phyloP scores from a whole-genome alignment of 2,113 vertebrate species.

The Thunnus maccoyii region DNA sequence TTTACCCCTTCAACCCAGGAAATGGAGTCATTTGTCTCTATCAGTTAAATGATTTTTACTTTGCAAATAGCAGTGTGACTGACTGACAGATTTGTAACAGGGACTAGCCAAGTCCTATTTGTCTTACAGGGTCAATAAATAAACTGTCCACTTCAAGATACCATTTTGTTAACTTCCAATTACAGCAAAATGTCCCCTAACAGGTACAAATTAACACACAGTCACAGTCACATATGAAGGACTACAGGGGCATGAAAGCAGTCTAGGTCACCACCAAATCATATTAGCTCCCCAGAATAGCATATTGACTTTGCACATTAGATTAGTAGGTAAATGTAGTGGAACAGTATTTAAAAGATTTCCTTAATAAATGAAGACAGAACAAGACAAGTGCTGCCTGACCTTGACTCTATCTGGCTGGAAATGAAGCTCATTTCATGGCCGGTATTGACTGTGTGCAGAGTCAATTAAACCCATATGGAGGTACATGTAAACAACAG shows the following conservation, averaged over 20 bases:
- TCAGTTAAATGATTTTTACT: conserved; percentile 66
- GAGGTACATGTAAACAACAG: conserved; percentile 38
- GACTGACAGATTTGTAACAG: conserved; percentile 63
- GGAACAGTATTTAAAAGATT: conserved; percentile 61
- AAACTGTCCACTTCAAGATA: conserved; percentile 51
- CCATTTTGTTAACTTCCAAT: conserved; percentile 57
- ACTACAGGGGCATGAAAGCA: conserved; percentile 19
- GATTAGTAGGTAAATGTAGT: conserved; percentile 71
- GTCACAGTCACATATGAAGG: conserved; percentile 29
- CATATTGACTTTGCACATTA: conserved; percentile 77
- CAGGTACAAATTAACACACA: conserved; percentile 51
- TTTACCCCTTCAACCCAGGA: conserved; percentile 70
- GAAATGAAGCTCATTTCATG: conserved; percentile 57
- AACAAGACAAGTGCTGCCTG: conserved; percentile 52
- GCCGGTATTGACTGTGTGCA: conserved; percentile 30
- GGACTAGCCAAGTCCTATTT: conserved; percentile 55
- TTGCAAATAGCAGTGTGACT: conserved; percentile 27
- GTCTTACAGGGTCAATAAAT: conserved; percentile 75
- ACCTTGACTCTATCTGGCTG: conserved; percentile 56
- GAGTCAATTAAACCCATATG: conserved; percentile 57
- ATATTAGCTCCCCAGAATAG: conserved; percentile 60
- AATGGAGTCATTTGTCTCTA: conserved; percentile 72
- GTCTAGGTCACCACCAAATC: conserved; percentile 60
- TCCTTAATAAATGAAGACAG: conserved; percentile 62
- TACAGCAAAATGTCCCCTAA: conserved; percentile 52